Base-by-base conservation (phyloP, 1,140 invertebrate genomes). In the Micrasema minimum region DNA sequence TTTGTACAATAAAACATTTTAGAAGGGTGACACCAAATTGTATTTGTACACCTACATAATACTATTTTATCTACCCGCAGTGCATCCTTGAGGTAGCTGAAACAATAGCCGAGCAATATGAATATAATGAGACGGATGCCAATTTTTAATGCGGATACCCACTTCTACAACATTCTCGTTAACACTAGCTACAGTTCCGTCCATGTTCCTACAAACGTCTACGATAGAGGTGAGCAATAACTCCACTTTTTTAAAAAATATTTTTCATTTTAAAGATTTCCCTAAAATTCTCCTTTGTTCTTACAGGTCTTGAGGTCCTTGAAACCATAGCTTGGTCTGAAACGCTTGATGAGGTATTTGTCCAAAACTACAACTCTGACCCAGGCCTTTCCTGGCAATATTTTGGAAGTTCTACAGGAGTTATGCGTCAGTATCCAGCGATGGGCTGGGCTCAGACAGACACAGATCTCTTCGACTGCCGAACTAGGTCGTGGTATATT, bases 191-290 rank as follows among this genome's bases (percentile, higher is more conserved):
- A 89, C 66, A 96, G 95, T 78, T 92, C 95, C 41, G 92, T 98
- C 26, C 96, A 99, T 80, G 92, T 98, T 10, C 96, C 97, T 0
- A 95, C 95, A 1, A 97, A 96, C 85, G 92, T 98, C 16, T 98
- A 90, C 82, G 95, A 97, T 80, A 84, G 85, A 88, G 88, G 92
- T 93, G 12, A 37, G 3, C 14, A 12, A n/a, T n/a, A 12, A 43
- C 14, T n/a, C 10, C 14, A n/a, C 10, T 43, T 11, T 43, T 43
- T 43, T 12, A n/a, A 38, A 6, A 38, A 38, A 38, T 38, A 9
- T 14, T n/a, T 48, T 48, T 48, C 16, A 5, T 9, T 48, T 48
- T 9, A 48, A 9, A 9, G 6, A 48, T 48, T 9, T 5, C 6
- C 5, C 4, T 9, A 38, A 38, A 6, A 38, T 11, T 38, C 11